Evolutionary conservation across 2,888 invertebrate species (phyloP), one percentile per base, ranked within the genome.

Genomic region (Tiliacea citrago): DNA sequence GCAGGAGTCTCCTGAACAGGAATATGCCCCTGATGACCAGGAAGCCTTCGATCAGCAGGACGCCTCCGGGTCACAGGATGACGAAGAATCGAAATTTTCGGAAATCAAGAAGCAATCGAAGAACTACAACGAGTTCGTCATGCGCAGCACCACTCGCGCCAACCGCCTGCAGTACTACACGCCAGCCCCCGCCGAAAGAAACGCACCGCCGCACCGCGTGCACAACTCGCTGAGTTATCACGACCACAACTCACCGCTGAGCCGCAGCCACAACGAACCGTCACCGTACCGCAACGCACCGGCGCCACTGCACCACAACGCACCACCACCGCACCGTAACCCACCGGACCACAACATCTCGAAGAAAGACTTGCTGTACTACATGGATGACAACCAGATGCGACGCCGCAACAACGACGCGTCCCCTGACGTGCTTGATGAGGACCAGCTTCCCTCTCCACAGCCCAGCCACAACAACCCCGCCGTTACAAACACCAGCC

Each of bases 331-430:
- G 9, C 39, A 49, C 49, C 70, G 24, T 39, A 29, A 21, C 8
- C 29, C 18, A 16, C 57, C 29, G 47, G 63, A 49, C 21, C 68
- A 68, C 69, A 65, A n/a, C 18, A 75, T 86, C 9, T 73, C 79
- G 18, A 84, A 87, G 47, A 87, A 85, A 7, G 92, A 92, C 62
- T 67, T 91, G 49, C 71, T 90, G 8, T 91, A 90, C 67, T 90
- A 92, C 77, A 49, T 89, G 45, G 88, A 90, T 61, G 88, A 90
- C 21, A 73, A 68, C 12, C 80, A 68, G 6, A 60, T 90, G 65
- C 71, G 74, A 16, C 86, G 80, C 13, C 75, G 61, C 18, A 76
- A 77, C 16, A 18, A 55, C 18, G 62, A 29, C 10, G n/a, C 24
- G 21, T 62, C 61, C 5, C 62, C 55, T 18, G 81, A 71, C n/a